Base-by-base conservation (phyloP, 1,140 invertebrate species). In the Sitophilus oryzae region DNA sequence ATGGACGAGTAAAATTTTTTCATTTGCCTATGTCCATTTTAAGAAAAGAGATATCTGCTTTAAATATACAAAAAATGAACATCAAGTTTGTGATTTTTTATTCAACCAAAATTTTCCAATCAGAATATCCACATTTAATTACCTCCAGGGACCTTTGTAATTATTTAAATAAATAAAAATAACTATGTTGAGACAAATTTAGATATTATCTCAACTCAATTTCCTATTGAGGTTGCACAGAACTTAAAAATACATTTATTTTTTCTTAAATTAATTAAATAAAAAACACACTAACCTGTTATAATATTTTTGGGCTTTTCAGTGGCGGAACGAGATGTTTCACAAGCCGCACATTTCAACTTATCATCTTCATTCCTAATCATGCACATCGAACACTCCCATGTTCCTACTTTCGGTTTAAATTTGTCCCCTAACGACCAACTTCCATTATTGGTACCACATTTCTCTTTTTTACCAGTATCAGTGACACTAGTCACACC, bases 331-430 rank as follows among this genome's bases (percentile, higher is more conserved):
- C 71, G 74, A 18, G 61, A 50, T 21, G 67, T 64, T 56, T 72
- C 68, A 64, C 76, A 77, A 2, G 78, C 76, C 15, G 68, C 75
- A 71, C 79, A 79, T 74, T 74, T 67, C 74, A 9, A 45, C n/a
- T 70, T 69, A 1, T 69, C 70, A 1, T 65, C 58, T 46, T 79
- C 75, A 66, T 87, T 83, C 43, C 63, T 65, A 9, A 82, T 66
- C 68, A 79, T 67, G 66, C 81, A 82, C 4, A 66, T 69, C 40
- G 71, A 64, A 71, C 81, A 82, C 54, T 77, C 74, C 81, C 81
- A 83, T 40, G 68, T 63, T 41, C 49, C 49, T 8, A 49, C 40
- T 11, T 54, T 54, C 8, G 60, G 46, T 52, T 69, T 68, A 43
- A 70, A 71, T 58, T 70, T 68, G 5, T 67, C 58, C 71, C 20